A percentile compares a stretch with the other conserved stretches of the same genome.
Conservation (phyloP, 2,113 vertebrate genomes). For the Ochotona princeps region DNA sequence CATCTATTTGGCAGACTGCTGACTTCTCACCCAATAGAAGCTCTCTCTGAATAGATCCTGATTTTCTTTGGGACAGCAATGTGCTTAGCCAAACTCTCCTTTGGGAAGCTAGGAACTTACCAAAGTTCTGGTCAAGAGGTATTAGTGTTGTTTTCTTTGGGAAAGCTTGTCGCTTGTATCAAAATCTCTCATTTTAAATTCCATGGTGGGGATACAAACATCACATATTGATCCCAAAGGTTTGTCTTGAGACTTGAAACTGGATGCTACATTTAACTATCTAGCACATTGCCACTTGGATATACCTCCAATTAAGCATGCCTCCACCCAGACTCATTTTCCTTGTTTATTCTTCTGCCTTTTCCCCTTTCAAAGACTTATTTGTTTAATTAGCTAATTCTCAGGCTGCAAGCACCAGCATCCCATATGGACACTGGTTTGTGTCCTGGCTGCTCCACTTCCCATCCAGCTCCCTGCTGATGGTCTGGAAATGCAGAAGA, state of each 20-base stretch:
- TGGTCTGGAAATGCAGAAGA: no score
- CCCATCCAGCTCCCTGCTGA: no score
- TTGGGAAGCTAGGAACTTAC: not conserved
- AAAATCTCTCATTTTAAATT: not conserved
- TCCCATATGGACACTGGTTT: no score
- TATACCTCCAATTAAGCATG: not conserved
- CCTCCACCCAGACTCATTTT: not conserved
- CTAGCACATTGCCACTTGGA: not conserved
- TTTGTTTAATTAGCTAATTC: no score
- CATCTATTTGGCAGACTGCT: not conserved
- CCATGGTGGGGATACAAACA: not conserved
- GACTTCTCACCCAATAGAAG: not conserved
- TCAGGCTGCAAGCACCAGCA: no score
- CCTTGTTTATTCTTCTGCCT: not conserved
- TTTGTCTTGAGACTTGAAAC: not conserved
- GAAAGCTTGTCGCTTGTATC: not conserved
- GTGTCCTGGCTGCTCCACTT: no score
- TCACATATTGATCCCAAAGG: not conserved
- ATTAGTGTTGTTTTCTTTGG: not conserved
- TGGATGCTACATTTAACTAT: not conserved
- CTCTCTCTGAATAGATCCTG: not conserved
- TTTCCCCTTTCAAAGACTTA: no score
- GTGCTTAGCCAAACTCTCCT: not conserved
- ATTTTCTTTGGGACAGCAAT: not conserved
- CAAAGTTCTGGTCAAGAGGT: not conserved